Conservation (phyloP, 2,113 vertebrate species). For the Macheiramphus alcinus region DNA sequence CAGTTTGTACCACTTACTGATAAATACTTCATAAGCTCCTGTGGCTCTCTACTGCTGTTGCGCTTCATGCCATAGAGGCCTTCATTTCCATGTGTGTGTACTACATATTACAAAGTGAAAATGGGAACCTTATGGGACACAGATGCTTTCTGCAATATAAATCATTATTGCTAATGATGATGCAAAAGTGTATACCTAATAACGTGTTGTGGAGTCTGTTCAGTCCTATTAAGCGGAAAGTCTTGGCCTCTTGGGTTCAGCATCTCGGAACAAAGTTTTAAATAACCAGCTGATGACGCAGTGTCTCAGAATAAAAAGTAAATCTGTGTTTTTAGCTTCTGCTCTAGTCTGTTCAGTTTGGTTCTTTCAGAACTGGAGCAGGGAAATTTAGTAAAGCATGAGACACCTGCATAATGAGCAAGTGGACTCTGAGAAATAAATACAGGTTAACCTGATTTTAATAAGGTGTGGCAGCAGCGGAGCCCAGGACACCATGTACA, state of each 20-base stretch:
- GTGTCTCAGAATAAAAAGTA: neutral
- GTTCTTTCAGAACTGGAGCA: neutral
- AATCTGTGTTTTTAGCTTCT: neutral
- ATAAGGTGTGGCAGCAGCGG: neutral
- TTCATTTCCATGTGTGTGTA: neutral
- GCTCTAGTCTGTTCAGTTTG: neutral
- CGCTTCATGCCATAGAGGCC: neutral
- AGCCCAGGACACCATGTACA: neutral
- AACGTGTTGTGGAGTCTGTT: neutral
- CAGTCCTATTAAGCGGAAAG: neutral
- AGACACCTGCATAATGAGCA: neutral
- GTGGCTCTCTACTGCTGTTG: neutral
- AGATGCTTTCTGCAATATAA: neutral
- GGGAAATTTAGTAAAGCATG: neutral
- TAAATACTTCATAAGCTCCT: neutral
- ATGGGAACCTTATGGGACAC: neutral
- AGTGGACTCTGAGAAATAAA: neutral
- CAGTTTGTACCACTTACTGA: neutral
- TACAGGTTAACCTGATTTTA: neutral
- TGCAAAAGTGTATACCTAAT: neutral
- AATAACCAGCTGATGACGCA: conserved; percentile 23
- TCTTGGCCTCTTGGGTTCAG: neutral
- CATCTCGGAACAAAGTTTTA: conserved; percentile 30
- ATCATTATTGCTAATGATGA: conserved; percentile 29
- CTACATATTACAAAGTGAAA: neutral